Conservation (phyloP, 2,797 vertebrate species). For the Florisuga fusca region DNA sequence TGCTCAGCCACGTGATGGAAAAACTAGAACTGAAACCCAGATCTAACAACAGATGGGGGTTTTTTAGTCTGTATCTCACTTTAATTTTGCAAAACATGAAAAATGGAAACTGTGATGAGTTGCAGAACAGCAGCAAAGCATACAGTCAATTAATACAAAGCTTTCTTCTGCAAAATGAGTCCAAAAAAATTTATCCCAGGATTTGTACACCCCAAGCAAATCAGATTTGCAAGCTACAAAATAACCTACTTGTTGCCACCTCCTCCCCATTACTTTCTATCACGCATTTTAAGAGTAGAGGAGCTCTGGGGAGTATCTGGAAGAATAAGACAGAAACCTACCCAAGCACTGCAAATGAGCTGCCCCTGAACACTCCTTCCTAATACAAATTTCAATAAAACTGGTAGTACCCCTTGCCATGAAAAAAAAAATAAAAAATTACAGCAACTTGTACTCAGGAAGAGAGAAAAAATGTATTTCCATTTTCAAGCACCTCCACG, state of each 20-base stretch:
- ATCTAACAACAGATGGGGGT: not conserved
- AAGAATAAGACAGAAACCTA: not conserved
- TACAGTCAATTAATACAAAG: not conserved
- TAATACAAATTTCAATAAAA: not conserved
- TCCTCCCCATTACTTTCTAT: not conserved
- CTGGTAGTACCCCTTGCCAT: not conserved
- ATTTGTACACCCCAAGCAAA: not conserved
- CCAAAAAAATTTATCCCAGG: not conserved
- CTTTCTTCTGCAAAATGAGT: not conserved
- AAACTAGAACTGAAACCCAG: conserved; percentile 34
- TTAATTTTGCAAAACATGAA: not conserved
- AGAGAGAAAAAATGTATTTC: not conserved
- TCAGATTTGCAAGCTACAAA: not conserved
- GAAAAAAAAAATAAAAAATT: not conserved
- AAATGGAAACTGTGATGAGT: not conserved
- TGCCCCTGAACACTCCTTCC: not conserved
- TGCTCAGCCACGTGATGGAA: not conserved
- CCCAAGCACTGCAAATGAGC: not conserved
- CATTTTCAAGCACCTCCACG: not conserved
- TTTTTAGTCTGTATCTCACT: not conserved
- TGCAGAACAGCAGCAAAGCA: not conserved
- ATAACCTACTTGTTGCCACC: not conserved
- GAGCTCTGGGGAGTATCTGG: not conserved
- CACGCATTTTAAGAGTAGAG: rapidly evolving
- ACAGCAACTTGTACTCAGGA: not conserved